A percentile compares a stretch with the other conserved stretches of the same genome.
phyloP scores from a whole-genome alignment of 2,797 vertebrate species.

The Aeoliscus strigatus region DNA sequence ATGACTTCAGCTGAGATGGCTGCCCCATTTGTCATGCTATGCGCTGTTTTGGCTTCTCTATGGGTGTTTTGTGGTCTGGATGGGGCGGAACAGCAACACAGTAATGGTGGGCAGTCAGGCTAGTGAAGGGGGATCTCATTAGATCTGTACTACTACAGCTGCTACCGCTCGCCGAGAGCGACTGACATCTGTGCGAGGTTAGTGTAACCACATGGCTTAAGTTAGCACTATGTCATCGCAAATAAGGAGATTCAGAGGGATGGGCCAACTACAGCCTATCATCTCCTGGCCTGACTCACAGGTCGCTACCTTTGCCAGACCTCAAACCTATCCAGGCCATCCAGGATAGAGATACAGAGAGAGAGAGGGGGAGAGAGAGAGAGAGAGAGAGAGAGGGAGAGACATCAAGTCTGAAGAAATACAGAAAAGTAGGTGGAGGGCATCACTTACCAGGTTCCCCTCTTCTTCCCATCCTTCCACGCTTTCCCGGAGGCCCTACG shows the following conservation, averaged over 20 bases:
- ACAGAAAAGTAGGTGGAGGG: slow-evolving; percentile 26
- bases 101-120: slow-evolving; percentile 39
- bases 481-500: slow-evolving; percentile 89
- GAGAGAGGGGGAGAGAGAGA: slow-evolving; percentile 5
- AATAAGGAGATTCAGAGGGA: slow-evolving; percentile 39
- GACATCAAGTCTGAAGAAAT: too few species aligned
- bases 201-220: slow-evolving; percentile 62
- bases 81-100: too few species aligned
- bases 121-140: slow-evolving; percentile 61
- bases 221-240: slow-evolving; percentile 43
- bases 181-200: slow-evolving; percentile 67
- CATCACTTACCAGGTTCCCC: slow-evolving; percentile 85
- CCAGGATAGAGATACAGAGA: slow-evolving; percentile 17
- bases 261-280: slow-evolving; percentile 39
- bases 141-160: slow-evolving; percentile 53
- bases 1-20: slow-evolving; percentile 52
- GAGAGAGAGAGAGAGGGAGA: slow-evolving; percentile 14
- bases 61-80: slow-evolving; percentile 48
- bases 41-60: slow-evolving; percentile 21
- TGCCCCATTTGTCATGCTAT: slow-evolving; percentile 13
- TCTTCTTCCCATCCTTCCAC: slow-evolving; percentile 80
- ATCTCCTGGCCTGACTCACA: slow-evolving; percentile 30
- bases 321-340: neutral
- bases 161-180: slow-evolving; percentile 61
- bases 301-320: slow-evolving; percentile 40